Conservation (phyloP, 2,113 vertebrate species). For the Pterocles gutturalis region DNA sequence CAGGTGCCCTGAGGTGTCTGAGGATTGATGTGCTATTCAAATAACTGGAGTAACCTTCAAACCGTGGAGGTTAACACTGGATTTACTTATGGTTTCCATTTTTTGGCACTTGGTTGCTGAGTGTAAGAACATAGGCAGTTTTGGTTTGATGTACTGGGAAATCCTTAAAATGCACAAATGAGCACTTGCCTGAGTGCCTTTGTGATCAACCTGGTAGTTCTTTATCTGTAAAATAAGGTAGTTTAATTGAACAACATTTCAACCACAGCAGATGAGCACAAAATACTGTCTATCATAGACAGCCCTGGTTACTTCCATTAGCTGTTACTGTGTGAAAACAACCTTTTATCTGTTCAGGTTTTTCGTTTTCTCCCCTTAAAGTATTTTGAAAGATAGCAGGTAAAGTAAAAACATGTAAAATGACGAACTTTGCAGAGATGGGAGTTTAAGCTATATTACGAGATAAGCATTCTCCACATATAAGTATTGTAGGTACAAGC, state of each 20-base stretch:
- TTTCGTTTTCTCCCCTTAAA: not conserved
- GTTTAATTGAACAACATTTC: not conserved
- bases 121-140: not conserved
- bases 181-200: not conserved
- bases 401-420: not conserved
- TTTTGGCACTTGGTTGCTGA: constrained; percentile 13
- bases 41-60: constrained; percentile 19
- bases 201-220: not conserved
- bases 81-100: constrained; percentile 20
- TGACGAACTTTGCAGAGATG: not conserved
- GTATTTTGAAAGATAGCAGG: not conserved
- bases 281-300: not conserved
- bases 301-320: not conserved
- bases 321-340: not conserved
- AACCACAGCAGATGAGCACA: not conserved
- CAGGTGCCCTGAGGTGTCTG: constrained; percentile 33
- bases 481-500: not conserved
- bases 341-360: not conserved
- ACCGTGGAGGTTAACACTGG: not conserved
- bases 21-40: constrained; percentile 13
- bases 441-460: not conserved
- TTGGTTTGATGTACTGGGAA: not conserved
- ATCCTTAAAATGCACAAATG: not conserved
- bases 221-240: not conserved
- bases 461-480: not conserved